Base-by-base conservation (phyloP, 2,888 invertebrate genomes). In the Lepeophtheirus nordmannii region DNA sequence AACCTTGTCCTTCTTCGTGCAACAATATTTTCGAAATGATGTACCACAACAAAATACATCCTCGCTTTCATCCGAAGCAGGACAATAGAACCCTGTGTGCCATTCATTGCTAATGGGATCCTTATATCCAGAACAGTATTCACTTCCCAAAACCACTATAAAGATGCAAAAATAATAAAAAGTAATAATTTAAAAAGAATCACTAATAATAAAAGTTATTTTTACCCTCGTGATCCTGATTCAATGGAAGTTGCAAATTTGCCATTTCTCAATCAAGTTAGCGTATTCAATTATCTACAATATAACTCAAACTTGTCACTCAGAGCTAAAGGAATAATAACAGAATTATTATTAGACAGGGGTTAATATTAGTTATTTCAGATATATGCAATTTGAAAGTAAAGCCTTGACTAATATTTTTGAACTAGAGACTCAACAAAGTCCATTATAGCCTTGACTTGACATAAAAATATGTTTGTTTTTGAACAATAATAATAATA, bases 81-180 rank as follows among this genome's bases (percentile, higher is more conserved):
- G 76, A 67, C 76, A 76, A 68, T 74, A 73, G 69, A 76, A 76
- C 0, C 75, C 75, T 10, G 72, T 74, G 69, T 75, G 75, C 76
- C 76, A 76, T 8, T 46, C 53, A 68, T 74, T 74, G 56, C 75
- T 75, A 63, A 72, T 73, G 39, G 71, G 71, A 69, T 76, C 76
- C 11, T 71, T 72, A 70, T 74, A 76, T 1, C 76, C 76, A 7
- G 75, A 73, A 68, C 76, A 76, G 70, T 73, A 75, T 57, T 75
- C 75, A 38, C 72, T 71, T n/a, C 74, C 74, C 64, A 76, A 69
- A 46, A 75, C 75, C 75, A 69, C 17, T 64, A 68, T 67, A 56
- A 60, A 10, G 11, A 57, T 30, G 23, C 10, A n/a, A n/a, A n/a
- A 30, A 57, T 10, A 58, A 23, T 3, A 20, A 58, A 58, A 11